Conservation (phyloP, 2,888 invertebrate genomes). For the Ferrisia virgata region DNA sequence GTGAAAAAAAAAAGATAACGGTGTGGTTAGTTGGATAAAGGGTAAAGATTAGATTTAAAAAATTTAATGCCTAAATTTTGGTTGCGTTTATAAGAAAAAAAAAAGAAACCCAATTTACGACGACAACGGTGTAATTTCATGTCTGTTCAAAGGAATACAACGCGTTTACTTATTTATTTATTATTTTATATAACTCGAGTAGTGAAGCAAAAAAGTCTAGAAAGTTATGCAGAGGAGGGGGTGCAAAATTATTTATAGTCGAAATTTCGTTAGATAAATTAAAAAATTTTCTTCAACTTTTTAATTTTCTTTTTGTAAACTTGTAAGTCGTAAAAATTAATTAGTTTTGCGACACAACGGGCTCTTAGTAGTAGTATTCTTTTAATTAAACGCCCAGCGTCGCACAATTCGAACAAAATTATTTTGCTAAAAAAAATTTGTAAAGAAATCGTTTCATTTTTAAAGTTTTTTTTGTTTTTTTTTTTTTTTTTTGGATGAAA, state of each 20-base stretch:
- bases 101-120: no score
- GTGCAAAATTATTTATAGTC: not conserved
- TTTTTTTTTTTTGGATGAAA: no score
- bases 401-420: not conserved
- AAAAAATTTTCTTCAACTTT: constrained; percentile 22
- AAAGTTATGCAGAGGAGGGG: not conserved
- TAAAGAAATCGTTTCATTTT: not conserved
- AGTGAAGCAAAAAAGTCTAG: not conserved
- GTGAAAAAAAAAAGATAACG: not conserved
- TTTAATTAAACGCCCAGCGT: not conserved
- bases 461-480: not conserved
- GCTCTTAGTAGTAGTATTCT: not conserved
- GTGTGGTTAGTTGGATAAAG: no score
- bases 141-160: not conserved
- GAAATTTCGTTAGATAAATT: constrained; percentile 3
- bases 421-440: not conserved
- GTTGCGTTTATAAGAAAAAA: not conserved
- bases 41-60: not conserved
- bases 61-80: not conserved
- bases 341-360: constrained; percentile 13
- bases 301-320: constrained; percentile 10
- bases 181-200: not conserved
- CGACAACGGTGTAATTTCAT: not conserved
- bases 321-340: constrained; percentile 15
- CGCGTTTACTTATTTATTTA: not conserved